phyloP scores from a whole-genome alignment of 2,888 invertebrate species.

The Protula sp. region DNA sequence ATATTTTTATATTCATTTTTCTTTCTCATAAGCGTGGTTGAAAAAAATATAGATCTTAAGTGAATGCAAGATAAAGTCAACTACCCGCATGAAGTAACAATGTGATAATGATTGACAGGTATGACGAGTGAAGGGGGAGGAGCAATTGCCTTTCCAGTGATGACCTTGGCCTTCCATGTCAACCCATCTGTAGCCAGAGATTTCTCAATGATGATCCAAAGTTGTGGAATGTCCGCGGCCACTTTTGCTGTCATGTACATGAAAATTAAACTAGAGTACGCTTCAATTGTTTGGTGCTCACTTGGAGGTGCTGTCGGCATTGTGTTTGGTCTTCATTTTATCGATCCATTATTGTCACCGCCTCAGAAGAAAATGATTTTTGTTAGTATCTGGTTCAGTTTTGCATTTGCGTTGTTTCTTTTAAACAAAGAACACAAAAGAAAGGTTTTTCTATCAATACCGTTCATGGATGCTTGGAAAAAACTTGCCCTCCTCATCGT shows the following conservation, averaged over 20 bases:
- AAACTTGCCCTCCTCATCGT: constrained; percentile 29
- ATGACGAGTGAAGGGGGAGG: constrained; percentile 25
- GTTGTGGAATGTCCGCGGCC: constrained; percentile 40
- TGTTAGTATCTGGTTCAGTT: constrained; percentile 44
- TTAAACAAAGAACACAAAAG: constrained; percentile 38
- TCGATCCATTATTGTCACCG: constrained; percentile 35
- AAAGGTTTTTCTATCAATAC: constrained; percentile 24
- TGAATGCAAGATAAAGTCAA: no score
- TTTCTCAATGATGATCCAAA: constrained; percentile 24
- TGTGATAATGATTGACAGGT: constrained; percentile 21
- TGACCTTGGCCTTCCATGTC: constrained; percentile 21
- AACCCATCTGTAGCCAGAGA: constrained; percentile 17
- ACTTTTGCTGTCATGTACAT: constrained; percentile 42
- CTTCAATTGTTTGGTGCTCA: constrained; percentile 27
- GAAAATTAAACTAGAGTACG: constrained; percentile 25
- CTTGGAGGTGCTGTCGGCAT: constrained; percentile 39
- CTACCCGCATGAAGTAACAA: neutral
- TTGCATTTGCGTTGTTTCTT: constrained; percentile 43
- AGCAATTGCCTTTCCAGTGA: constrained; percentile 24
- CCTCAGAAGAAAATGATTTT: constrained; percentile 46
- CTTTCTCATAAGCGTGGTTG: no score
- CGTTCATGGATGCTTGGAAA: constrained; percentile 27
- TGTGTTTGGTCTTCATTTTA: constrained; percentile 34
- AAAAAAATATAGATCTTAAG: no score
- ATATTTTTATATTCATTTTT: no score